Conservation (phyloP, 2,888 invertebrate genomes). For the Leptothorax acervorum region DNA sequence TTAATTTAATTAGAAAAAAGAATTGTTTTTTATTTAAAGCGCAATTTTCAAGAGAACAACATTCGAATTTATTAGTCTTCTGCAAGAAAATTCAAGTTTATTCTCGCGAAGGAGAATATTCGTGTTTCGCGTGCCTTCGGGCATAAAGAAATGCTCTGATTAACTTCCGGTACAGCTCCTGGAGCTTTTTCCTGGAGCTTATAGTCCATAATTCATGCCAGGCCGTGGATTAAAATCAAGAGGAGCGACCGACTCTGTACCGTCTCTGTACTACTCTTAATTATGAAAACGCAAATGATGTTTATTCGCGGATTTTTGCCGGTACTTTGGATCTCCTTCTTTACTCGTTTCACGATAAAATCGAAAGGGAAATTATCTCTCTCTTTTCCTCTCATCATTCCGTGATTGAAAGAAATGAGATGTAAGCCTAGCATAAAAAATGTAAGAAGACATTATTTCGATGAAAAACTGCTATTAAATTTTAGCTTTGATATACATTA, state of each 20-base stretch:
- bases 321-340: not conserved
- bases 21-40: slow-evolving; percentile 7
- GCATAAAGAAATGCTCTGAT: slow-evolving; percentile 77
- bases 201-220: slow-evolving; percentile 46
- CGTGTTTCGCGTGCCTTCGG: slow-evolving; percentile 68
- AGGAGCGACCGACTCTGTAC: slow-evolving; percentile 63
- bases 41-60: slow-evolving; percentile 21
- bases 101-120: slow-evolving; percentile 65
- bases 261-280: slow-evolving; percentile 64
- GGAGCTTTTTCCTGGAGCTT: slow-evolving; percentile 49
- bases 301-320: slow-evolving; percentile 67
- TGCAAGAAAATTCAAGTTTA: slow-evolving; percentile 60
- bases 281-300: slow-evolving; percentile 74
- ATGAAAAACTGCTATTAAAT: slow-evolving; percentile 1
- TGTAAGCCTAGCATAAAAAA: not conserved
- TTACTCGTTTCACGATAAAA: slow-evolving; percentile 22
- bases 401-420: not conserved
- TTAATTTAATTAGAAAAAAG: not conserved
- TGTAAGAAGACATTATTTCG: not conserved
- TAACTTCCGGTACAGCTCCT: slow-evolving; percentile 72
- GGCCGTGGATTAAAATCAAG: slow-evolving; percentile 71
- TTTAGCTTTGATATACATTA: not conserved
- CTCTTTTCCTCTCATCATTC: not conserved
- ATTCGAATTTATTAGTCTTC: slow-evolving; percentile 37
- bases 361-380: slow-evolving; percentile 25